Percentiles rank a stretch among this genome's conserved stretches.
phyloP scores from a whole-genome alignment of 2,888 invertebrate genomes.

The Epinotia bilunana region DNA sequence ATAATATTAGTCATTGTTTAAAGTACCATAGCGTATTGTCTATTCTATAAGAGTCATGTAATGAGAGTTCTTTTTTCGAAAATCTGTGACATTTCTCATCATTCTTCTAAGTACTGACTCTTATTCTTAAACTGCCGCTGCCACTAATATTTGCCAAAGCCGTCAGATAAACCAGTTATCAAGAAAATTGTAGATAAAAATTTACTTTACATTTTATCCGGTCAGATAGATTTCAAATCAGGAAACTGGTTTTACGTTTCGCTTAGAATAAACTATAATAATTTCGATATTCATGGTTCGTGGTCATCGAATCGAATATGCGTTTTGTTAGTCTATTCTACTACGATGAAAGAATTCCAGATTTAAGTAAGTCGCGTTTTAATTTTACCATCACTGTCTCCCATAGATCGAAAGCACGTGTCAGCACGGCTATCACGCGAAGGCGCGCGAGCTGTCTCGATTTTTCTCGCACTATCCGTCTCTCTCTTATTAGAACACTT shows the following conservation, averaged over 20 bases:
- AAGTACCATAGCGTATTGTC: slow-evolving; percentile 25
- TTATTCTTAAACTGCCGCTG: background rate
- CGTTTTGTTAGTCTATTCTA: slow-evolving; percentile 16
- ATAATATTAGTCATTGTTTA: slow-evolving; percentile 41
- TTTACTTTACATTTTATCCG: slow-evolving; percentile 28
- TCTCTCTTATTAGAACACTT: no score
- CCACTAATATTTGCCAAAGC: slow-evolving; percentile 11
- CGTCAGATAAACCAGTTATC: slow-evolving; percentile 35
- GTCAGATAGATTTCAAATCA: slow-evolving; percentile 32
- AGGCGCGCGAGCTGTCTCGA: no score
- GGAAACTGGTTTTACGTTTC: slow-evolving; percentile 40
- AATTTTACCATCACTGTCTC: background rate
- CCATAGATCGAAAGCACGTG: background rate
- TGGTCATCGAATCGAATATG: slow-evolving; percentile 18
- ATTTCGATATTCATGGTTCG: slow-evolving; percentile 29
- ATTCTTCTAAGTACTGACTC: background rate
- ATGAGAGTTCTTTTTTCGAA: background rate
- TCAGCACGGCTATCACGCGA: no score
- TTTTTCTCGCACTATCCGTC: no score
- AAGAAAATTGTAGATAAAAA: slow-evolving; percentile 37
- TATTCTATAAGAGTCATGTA: slow-evolving; percentile 16
- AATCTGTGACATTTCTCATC: slow-evolving; percentile 9
- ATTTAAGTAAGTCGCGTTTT: slow-evolving; percentile 1
- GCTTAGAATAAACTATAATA: background rate
- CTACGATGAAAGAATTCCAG: slow-evolving; percentile 8